Evolutionary conservation across 2,888 invertebrate species (phyloP).

Genomic region (Harpalus rufipes): DNA sequence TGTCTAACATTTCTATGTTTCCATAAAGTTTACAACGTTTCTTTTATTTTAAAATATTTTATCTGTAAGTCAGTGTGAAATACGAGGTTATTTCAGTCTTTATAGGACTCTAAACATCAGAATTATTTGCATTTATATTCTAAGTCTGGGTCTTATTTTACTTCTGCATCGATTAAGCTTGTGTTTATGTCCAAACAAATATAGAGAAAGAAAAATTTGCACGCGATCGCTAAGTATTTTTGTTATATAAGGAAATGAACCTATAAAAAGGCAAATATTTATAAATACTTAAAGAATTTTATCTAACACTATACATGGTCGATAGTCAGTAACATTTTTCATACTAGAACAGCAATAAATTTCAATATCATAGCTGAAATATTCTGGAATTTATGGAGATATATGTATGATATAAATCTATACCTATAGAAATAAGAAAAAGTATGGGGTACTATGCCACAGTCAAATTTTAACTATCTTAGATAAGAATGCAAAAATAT

Average conservation of each 20-base stretch:
- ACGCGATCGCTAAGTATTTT: background rate
- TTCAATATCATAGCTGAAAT: no score
- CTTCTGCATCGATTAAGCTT: background rate
- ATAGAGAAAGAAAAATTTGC: background rate
- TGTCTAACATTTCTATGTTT: no score
- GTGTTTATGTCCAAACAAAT: background rate
- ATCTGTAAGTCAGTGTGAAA: background rate
- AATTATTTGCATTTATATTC: background rate
- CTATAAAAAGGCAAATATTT: background rate
- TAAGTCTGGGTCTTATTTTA: background rate
- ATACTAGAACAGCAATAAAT: no score
- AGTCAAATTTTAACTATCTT: no score
- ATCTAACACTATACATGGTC: no score
- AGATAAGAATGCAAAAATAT: no score
- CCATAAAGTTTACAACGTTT: background rate
- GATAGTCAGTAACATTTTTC: no score
- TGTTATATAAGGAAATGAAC: background rate
- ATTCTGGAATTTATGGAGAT: no score
- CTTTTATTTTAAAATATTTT: background rate
- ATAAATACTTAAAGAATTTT: no score
- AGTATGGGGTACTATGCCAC: no score
- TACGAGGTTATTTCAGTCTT: background rate
- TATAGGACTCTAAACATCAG: background rate
- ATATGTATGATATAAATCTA: no score
- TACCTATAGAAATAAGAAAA: background rate